Conservation (phyloP, 2,797 vertebrate species). For the Spea hammondii region DNA sequence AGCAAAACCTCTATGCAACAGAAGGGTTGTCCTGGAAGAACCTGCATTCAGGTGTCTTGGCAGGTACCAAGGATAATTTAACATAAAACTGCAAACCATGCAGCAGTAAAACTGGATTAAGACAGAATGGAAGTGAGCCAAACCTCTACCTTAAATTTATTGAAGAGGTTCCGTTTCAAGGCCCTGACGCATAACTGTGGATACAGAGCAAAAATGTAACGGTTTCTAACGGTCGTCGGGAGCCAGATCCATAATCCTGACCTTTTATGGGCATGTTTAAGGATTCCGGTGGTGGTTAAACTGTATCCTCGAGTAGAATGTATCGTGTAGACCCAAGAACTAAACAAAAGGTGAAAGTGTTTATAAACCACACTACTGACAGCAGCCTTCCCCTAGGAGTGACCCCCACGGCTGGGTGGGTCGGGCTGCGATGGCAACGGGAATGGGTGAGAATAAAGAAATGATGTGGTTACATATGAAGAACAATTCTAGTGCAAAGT, state of each 20-base stretch:
- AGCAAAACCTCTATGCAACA: background rate
- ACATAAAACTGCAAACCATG: slow-evolving; percentile 2
- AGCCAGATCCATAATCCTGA: background rate
- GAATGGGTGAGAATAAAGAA: no score
- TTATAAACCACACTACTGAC: background rate
- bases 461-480: no score
- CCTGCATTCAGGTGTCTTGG: slow-evolving; percentile 5
- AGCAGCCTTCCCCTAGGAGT: background rate
- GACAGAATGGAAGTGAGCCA: background rate
- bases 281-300: background rate
- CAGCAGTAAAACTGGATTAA: slow-evolving; percentile 10
- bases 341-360: background rate
- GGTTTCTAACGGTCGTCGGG: slow-evolving; percentile 5
- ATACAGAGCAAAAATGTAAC: slow-evolving; percentile 13
- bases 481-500: no score
- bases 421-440: no score
- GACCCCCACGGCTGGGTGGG: no score
- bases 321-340: background rate
- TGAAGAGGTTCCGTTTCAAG: background rate
- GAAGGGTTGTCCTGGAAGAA: background rate
- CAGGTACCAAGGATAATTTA: slow-evolving; percentile 21
- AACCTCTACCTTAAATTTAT: slow-evolving; percentile 19
- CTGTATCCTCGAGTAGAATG: background rate
- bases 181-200: slow-evolving; percentile 19
- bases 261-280: slow-evolving; percentile 43